A percentile compares a stretch with the other conserved stretches of the same genome.
Conservation (phyloP, 1,140 invertebrate genomes). For the Scaptomyza hsui region DNA sequence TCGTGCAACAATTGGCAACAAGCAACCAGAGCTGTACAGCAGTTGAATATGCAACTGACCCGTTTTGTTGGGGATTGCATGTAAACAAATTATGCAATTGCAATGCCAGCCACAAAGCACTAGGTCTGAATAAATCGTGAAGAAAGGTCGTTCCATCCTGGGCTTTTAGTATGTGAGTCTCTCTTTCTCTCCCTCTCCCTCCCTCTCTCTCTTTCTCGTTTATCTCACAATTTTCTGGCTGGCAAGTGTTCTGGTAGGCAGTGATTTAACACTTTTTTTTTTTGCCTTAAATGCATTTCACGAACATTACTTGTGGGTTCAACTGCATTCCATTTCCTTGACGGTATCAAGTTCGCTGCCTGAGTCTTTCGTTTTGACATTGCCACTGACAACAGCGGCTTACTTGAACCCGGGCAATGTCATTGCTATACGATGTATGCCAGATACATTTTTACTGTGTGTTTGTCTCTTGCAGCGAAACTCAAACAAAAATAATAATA, state of each 20-base stretch:
- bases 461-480: constrained; percentile 1
- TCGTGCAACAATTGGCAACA: constrained; percentile 49
- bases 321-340: constrained; percentile 69
- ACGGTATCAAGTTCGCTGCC: constrained; percentile 71
- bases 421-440: constrained; percentile 35
- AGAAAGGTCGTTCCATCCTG: background rate
- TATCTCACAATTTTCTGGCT: background rate
- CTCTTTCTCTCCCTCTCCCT: constrained; percentile 31
- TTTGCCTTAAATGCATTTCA: constrained; percentile 57
- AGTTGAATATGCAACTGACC: constrained; percentile 66
- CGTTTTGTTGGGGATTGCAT: constrained; percentile 72
- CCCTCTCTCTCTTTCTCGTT: background rate
- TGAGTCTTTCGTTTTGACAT: constrained; percentile 55
- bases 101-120: constrained; percentile 36
- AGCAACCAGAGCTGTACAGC: constrained; percentile 29
- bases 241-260: constrained; percentile 37
- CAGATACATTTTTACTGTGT: constrained; percentile 17
- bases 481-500: too few relatives aligned
- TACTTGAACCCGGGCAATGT: constrained; percentile 39
- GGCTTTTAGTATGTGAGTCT: too few relatives aligned
- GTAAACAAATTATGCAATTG: constrained; percentile 79
- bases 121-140: constrained; percentile 21
- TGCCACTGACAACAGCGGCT: constrained; percentile 24
- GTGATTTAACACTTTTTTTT: constrained; percentile 78
- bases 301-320: constrained; percentile 61